These are phyloP conservation scores for Eupsittula cactorum DNA, from an alignment of 2,113 vertebrate genomes.

Conservation along the genomic window DNA sequence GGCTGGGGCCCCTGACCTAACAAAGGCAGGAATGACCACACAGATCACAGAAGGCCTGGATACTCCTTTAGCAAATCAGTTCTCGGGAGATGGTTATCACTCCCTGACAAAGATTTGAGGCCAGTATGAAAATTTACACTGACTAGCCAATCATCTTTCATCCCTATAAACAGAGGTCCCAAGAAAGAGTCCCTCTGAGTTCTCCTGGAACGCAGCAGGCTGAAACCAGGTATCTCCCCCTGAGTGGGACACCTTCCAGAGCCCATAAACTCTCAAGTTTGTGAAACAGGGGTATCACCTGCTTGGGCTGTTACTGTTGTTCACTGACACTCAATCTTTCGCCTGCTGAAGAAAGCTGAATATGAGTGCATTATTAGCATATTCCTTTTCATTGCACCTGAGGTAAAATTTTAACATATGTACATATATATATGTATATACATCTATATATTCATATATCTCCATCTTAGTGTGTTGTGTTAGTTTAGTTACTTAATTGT, in stretches of 20 bases:
- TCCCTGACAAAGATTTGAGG: not conserved
- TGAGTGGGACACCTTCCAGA: not conserved
- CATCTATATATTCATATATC: not conserved
- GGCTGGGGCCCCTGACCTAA: not conserved
- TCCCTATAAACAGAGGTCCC: not conserved
- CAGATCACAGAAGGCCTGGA: not conserved
- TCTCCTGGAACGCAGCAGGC: not conserved
- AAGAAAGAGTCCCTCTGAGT: not conserved
- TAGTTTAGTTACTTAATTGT: not conserved
- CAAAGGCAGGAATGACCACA: not conserved
- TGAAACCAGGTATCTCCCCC: not conserved
- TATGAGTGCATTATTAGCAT: not conserved
- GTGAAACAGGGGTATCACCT: not conserved
- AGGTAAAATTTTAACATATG: not conserved
- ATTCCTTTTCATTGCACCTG: not conserved
- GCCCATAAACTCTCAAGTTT: not conserved
- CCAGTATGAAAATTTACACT: not conserved
- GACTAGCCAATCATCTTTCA: not conserved
- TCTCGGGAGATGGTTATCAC: not conserved
- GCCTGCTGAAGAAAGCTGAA: not conserved
- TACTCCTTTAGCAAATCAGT: not conserved
- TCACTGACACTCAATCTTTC: not conserved
- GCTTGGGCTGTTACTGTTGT: not conserved
- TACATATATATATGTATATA: not conserved
- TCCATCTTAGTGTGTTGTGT: not conserved